Conservation (phyloP, 2,888 invertebrate species). For the Polyommatus icarus region DNA sequence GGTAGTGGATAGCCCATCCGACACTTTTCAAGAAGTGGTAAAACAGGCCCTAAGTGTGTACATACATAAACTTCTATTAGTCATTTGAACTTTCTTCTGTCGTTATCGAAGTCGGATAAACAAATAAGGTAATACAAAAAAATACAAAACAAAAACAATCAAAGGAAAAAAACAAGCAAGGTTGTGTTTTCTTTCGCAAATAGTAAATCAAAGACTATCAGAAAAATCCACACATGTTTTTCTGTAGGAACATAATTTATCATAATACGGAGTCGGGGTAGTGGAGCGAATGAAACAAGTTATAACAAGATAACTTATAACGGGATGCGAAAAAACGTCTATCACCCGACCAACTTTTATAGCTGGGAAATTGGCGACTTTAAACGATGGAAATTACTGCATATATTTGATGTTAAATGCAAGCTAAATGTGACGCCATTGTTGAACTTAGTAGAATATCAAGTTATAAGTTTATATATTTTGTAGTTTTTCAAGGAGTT, state of each 20-base stretch:
- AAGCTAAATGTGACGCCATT: background rate
- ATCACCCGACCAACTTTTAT: background rate
- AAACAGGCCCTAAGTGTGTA: too few relatives aligned
- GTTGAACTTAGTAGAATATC: background rate
- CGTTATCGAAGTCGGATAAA: too few relatives aligned
- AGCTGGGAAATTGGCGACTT: background rate
- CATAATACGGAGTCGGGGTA: slow-evolving; percentile 6
- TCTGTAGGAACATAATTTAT: slow-evolving; percentile 1
- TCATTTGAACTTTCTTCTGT: too few relatives aligned
- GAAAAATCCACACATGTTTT: slow-evolving; percentile 20
- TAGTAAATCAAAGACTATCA: slow-evolving; percentile 12
- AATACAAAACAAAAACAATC: background rate
- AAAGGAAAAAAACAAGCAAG: background rate
- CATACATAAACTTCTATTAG: too few relatives aligned
- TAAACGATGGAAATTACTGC: slow-evolving; percentile 13
- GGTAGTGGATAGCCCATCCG: too few relatives aligned
- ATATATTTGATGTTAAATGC: background rate
- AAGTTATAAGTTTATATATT: background rate
- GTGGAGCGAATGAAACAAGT: slow-evolving; percentile 23
- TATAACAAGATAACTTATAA: slow-evolving; percentile 26
- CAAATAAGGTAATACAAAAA: background rate
- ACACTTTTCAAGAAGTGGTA: too few relatives aligned
- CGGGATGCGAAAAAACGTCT: slow-evolving; percentile 20
- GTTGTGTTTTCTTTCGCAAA: background rate
- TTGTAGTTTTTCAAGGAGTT: too few relatives aligned